phyloP scores from a whole-genome alignment of 2,888 invertebrate species.

The Spilarctia lutea region DNA sequence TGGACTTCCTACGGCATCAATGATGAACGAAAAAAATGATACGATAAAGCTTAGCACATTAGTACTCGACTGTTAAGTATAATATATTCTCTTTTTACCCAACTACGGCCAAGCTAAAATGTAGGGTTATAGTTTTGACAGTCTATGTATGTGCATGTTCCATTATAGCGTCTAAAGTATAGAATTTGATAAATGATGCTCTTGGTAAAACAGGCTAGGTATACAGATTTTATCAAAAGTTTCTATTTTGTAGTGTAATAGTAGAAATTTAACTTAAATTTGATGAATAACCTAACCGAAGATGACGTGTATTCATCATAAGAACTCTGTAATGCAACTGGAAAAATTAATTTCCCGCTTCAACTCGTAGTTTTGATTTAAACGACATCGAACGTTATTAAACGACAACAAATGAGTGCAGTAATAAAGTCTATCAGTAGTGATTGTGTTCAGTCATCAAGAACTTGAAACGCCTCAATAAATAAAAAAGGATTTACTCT shows the following conservation, averaged over 20 bases:
- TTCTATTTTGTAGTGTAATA: no score
- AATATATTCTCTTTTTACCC: background rate
- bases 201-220: no score
- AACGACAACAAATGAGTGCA: slow-evolving; percentile 13
- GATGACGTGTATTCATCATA: no score
- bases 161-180: no score
- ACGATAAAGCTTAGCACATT: background rate
- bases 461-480: slow-evolving; percentile 48
- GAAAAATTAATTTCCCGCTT: slow-evolving; percentile 13
- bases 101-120: no score
- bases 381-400: slow-evolving; percentile 8
- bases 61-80: background rate
- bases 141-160: no score
- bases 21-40: no score
- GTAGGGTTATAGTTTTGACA: no score
- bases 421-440: slow-evolving; percentile 22
- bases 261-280: no score
- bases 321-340: background rate
- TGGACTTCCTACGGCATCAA: no score
- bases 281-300: background rate
- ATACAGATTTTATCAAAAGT: no score
- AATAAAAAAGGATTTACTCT: slow-evolving; percentile 56
- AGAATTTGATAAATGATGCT: no score
- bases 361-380: slow-evolving; percentile 16
- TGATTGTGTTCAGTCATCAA: slow-evolving; percentile 29